Percentiles rank a stretch among this genome's conserved stretches.
Evolutionary conservation across 64 coral and sea anemone species (phyloP).

Genomic region (Dendronephthya gigantea): DNA sequence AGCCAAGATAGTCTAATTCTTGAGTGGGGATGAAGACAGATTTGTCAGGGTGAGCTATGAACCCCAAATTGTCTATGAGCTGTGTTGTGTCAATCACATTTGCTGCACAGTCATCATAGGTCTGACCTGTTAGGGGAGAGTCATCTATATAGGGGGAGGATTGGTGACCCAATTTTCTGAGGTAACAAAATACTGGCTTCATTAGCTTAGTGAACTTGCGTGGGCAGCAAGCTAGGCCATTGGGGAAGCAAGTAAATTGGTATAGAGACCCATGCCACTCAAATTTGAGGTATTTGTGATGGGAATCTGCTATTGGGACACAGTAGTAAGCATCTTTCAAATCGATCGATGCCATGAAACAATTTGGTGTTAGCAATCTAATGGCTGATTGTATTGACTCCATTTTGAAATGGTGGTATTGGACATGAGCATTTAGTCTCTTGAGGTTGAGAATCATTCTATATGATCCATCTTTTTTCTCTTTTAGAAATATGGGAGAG

Average conservation of each 20-base stretch:
- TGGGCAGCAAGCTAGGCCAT: constrained; percentile 34
- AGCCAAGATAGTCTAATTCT: constrained; percentile 17
- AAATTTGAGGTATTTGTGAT: constrained; percentile 43
- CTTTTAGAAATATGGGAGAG: background rate
- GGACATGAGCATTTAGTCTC: constrained; percentile 11
- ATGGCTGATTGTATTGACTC: constrained; percentile 14
- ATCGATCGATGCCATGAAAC: constrained; percentile 24
- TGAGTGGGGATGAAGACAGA: constrained; percentile 17
- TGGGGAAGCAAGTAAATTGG: constrained; percentile 46
- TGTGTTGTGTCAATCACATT: constrained; percentile 35
- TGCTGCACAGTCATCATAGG: constrained; percentile 10
- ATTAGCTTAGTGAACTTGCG: too few relatives aligned
- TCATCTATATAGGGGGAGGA: constrained; percentile 36
- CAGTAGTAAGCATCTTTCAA: constrained; percentile 30
- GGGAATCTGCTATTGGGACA: background rate
- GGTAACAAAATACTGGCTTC: constrained; percentile 27
- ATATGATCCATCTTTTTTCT: background rate
- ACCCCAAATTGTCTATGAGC: constrained; percentile 34
- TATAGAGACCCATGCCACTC: constrained; percentile 32
- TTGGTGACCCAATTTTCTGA: constrained; percentile 29
- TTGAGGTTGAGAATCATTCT: constrained; percentile 41
- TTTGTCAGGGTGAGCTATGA: constrained; percentile 38
- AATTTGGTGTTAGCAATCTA: constrained; percentile 13
- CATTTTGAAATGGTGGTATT: constrained; percentile 42
- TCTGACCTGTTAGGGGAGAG: constrained; percentile 21